Conservation (phyloP, 2,113 vertebrate species). For the Myiopsitta monachus region DNA sequence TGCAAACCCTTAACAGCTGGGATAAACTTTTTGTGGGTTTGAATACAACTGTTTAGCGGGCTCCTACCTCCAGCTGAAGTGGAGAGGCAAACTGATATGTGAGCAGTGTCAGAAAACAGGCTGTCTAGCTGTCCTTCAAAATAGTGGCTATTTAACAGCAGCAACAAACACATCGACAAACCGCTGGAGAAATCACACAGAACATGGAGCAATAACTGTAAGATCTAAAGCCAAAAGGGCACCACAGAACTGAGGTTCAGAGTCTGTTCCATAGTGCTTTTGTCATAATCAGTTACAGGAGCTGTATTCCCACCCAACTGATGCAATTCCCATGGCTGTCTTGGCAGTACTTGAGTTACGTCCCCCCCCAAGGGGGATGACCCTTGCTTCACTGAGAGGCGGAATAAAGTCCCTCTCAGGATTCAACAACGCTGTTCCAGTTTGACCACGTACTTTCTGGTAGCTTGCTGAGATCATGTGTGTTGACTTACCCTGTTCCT, state of each 20-base stretch:
- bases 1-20: not conserved
- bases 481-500: not conserved
- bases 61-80: not conserved
- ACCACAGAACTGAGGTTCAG: not conserved
- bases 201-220: not conserved
- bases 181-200: not conserved
- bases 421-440: not conserved
- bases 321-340: slow-evolving; percentile 46
- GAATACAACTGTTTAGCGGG: not conserved
- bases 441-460: not conserved
- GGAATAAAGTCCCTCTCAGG: not conserved
- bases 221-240: not conserved
- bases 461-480: not conserved
- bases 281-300: not conserved
- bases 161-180: not conserved
- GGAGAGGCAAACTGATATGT: not conserved
- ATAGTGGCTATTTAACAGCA: not conserved
- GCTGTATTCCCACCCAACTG: not conserved
- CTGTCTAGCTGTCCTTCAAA: not conserved
- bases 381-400: not conserved
- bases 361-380: slow-evolving; percentile 19
- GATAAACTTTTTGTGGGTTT: not conserved
- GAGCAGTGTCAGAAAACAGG: not conserved
- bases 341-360: slow-evolving; percentile 20
- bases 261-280: slow-evolving; percentile 7